Evolutionary conservation across 2,888 invertebrate species (phyloP), one percentile per base, ranked within the genome.

Genomic region (Chrysolina oricalcia): DNA sequence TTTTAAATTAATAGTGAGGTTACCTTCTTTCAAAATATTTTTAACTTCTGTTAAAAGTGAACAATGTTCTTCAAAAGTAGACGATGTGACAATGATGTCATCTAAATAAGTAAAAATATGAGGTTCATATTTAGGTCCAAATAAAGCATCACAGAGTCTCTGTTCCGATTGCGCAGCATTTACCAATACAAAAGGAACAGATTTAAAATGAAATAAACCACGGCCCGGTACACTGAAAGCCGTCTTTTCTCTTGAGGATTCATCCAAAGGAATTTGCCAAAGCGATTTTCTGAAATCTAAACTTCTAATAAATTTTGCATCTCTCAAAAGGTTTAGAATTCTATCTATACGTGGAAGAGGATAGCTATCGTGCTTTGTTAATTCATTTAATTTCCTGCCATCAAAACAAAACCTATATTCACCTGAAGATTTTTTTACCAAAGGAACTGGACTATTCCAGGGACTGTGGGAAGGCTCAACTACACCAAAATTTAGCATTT

Each of bases 381-480:
- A 1, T 50, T 50, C 69, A 21, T 74, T 74, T 40, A 73, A 19
- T n/a, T 62, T 43, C 17, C 82, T 62, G 11, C 73, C 72, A 0
- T 77, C 68, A 40, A 70, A 17, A 46, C 64, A 50, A n/a, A 48
- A 40, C 2, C 48, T 21, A 41, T 64, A 23, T 64, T 74, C 21
- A 83, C 27, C 27, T 27, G 27, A 27, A 27, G 27, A 10, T n/a
- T n/a, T n/a, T n/a, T n/a, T n/a, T n/a, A n/a, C n/a, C n/a, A n/a
- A n/a, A n/a, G n/a, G n/a, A n/a, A 83, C 79, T 10, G 82, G 83
- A 23, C 83, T 81, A 13, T 78, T 78, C 81, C 83, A 84, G 6
- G 80, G 74, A 59, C 80, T 81, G 10, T 76, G 74, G 4, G 81
- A 80, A 10, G 80, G 80, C 63, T 74, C 76, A 1, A 85, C 79